phyloP scores from a whole-genome alignment of 2,888 invertebrate genomes.

The Xestia c-nigrum region DNA sequence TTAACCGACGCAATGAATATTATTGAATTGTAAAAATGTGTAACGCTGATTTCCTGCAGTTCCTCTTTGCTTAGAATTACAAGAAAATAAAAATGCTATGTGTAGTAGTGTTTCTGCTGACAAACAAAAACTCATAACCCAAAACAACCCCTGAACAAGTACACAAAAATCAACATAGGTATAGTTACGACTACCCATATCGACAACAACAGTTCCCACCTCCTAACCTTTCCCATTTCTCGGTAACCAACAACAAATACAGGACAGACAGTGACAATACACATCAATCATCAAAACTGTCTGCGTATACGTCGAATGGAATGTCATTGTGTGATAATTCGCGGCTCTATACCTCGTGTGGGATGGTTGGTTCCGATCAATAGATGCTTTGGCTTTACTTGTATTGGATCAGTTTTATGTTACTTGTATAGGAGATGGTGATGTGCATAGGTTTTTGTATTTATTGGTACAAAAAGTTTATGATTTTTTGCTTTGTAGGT shows the following conservation, averaged over 20 bases:
- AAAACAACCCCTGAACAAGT: neutral
- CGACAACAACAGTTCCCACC: conserved; percentile 21
- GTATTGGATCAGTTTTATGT: conserved; percentile 25
- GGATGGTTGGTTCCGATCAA: conserved; percentile 67
- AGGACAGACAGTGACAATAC: conserved; percentile 51
- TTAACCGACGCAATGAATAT: neutral
- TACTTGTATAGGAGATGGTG: neutral
- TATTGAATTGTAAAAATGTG: neutral
- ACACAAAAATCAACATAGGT: neutral
- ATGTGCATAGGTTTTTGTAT: conserved; percentile 16
- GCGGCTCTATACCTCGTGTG: conserved; percentile 62
- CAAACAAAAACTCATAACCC: neutral
- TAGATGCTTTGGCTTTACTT: conserved; percentile 48
- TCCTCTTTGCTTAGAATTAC: neutral
- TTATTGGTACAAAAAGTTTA: conserved; percentile 3
- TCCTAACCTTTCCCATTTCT: conserved; percentile 48
- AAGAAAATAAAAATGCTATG: neutral
- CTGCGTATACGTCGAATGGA: conserved; percentile 62
- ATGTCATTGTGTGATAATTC: conserved; percentile 79
- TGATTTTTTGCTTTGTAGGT: neutral
- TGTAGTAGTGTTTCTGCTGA: neutral
- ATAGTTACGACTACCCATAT: neutral
- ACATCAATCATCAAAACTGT: conserved; percentile 59
- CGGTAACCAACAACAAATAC: conserved; percentile 52
- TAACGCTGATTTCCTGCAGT: neutral